A percentile compares a stretch with the other conserved stretches of the same genome.
phyloP scores from a whole-genome alignment of 1,140 invertebrate species.

The Drosophila fuyamai region DNA sequence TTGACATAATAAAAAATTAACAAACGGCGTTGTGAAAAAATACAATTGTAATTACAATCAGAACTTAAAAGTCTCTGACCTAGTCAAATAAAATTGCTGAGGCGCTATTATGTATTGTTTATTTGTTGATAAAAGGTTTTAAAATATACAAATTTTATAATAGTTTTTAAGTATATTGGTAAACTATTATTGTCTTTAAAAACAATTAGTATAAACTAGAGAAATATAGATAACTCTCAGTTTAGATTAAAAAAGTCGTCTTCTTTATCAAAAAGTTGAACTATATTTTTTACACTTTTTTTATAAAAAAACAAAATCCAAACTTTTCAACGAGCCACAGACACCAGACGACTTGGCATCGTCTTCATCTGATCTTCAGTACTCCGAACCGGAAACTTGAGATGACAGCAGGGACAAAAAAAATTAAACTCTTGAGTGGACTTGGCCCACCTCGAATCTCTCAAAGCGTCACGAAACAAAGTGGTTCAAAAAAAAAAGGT shows the following conservation, averaged over 20 bases:
- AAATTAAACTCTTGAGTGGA: slow-evolving; percentile 33
- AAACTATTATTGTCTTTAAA: too few relatives aligned
- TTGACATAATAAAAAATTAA: slow-evolving; percentile 12
- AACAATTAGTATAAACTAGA: too few relatives aligned
- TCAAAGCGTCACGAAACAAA: slow-evolving; percentile 32
- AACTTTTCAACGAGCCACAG: not conserved
- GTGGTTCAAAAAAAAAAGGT: slow-evolving; percentile 25
- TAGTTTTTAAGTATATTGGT: not conserved
- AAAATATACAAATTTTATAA: not conserved
- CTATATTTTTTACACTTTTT: not conserved
- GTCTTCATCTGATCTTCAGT: slow-evolving; percentile 24
- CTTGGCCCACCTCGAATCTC: slow-evolving; percentile 40
- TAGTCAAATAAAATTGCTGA: slow-evolving; percentile 1
- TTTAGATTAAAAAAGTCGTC: too few relatives aligned
- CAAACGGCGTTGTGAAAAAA: not conserved
- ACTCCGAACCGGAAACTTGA: slow-evolving; percentile 38
- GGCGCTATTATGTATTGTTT: not conserved
- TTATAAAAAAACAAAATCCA: not conserved
- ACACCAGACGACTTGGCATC: slow-evolving; percentile 18
- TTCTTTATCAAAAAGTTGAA: not conserved
- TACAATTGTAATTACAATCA: slow-evolving; percentile 2
- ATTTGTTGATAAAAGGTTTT: not conserved
- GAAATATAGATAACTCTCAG: too few relatives aligned
- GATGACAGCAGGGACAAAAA: slow-evolving; percentile 29
- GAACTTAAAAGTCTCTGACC: slow-evolving; percentile 17